Percentiles rank a stretch among this genome's conserved stretches.
phyloP scores from a whole-genome alignment of 2,113 vertebrate species.

The Nothoprocta perdicaria region DNA sequence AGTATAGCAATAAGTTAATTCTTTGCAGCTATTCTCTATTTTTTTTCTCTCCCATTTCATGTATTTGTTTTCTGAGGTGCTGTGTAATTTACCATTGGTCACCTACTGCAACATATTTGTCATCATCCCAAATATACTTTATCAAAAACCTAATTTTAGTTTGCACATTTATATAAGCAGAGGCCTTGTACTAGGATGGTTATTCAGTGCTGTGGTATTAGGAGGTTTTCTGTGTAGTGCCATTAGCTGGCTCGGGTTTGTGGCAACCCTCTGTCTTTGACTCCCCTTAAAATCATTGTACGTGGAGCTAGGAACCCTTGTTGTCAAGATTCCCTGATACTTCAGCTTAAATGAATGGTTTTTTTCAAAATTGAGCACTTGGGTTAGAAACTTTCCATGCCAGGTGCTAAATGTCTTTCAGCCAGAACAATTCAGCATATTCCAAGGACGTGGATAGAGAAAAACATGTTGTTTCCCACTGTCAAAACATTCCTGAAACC shows the following conservation, averaged over 20 bases:
- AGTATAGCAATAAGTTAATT: accelerated
- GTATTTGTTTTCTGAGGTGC: neutral
- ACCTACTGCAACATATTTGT: neutral
- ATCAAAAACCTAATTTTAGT: neutral
- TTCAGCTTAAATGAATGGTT: neutral
- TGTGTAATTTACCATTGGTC: neutral
- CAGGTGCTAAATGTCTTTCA: constrained; percentile 49
- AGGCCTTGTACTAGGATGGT: neutral
- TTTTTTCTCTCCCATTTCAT: neutral
- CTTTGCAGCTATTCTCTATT: neutral
- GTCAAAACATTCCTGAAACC: constrained; percentile 58
- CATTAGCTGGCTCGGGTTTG: neutral
- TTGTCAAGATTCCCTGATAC: neutral
- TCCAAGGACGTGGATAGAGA: constrained; percentile 13
- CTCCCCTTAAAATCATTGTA: neutral
- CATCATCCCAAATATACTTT: neutral
- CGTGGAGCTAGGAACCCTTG: neutral
- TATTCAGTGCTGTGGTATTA: neutral
- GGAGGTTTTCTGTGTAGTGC: neutral
- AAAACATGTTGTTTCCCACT: constrained; percentile 53
- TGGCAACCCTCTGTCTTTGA: neutral
- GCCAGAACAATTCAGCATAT: constrained; percentile 30
- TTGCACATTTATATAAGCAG: neutral
- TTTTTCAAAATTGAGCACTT: constrained; percentile 17
- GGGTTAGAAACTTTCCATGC: constrained; percentile 29